Evolutionary conservation across 2,113 vertebrate genomes (phyloP), one percentile per base, ranked within the genome.

Genomic region (Carassius gibelio): DNA sequence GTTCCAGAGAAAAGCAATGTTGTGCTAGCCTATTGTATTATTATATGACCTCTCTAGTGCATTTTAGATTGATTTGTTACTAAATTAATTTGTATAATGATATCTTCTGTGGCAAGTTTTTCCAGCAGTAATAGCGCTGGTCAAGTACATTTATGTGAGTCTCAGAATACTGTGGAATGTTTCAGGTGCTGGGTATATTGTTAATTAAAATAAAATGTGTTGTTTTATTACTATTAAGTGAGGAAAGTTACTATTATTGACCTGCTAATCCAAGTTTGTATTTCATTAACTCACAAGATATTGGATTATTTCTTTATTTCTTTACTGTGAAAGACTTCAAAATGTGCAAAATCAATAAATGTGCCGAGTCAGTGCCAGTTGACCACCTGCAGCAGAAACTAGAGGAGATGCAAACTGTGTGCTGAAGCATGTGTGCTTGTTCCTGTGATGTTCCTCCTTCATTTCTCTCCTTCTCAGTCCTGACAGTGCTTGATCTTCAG

Each of bases 301-400:
- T 19, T 34, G 36, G 36, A 38, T 38, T 38, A 38, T 38, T 38
- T 38, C 2, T 38, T 38, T 38, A 38, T 66, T 30, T 26, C 5
- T 26, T 48, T 64, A 64, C 38, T 48, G 78, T 81, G 78, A 15
- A 66, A 64, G 78, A 80, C 38, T 45, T 48, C 4, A 66, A 19
- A 66, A 81, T 48, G 78, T 81, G 78, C 78, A 66, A 81, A 45
- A 64, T 81, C 59, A 64, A 66, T 66, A 6, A 79, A 79, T 79
- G 75, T 66, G n/a, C 15, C 13, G 62, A 9, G 21, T 79, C 76
- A 23, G 76, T 61, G 62, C 21, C 76, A 62, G 55, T 11, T 61
- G 11, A 80, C n/a, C 13, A 26, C 14, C 36, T 45, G 19, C 55
- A 8, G 19, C 55, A 8, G 55, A 61, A 38, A 14, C 36, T 64